Evolutionary conservation across 2,888 invertebrate genomes (phyloP), one percentile per base, ranked within the genome.

Genomic region (Thera obeliscata): DNA sequence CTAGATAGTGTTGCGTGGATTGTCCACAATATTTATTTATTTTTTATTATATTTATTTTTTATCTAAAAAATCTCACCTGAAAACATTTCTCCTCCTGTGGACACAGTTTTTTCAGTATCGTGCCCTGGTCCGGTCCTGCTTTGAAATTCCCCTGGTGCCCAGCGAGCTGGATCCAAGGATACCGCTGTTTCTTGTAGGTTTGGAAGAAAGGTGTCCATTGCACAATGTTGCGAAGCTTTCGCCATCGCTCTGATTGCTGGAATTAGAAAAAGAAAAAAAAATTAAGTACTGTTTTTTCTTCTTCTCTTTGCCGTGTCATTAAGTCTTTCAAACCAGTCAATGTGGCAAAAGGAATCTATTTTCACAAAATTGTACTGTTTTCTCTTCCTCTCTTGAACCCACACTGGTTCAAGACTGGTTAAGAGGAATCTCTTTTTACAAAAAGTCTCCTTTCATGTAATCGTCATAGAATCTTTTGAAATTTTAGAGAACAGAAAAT

Each of bases 141-240:
- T 82, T 97, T 97, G 93, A 98, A 98, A 91, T 98, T 98, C 50
- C 98, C 98, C 90, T 98, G 98, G 87, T 98, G 98, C 0, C 98
- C 98, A 12, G 98, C 98, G 55, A 99, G 94, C 90, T 99, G 99
- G 67, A 99, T 97, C 99, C 99, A 99, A 64, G 98, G 98, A 91
- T 98, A 98, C 78, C 97, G 94, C 88, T 98, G 97, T 86, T 98
- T 98, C 90, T 98, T 98, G 95, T 98, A 98, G 0, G 98, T 98
- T 92, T 98, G 98, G 87, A 98, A 97, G 94, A 99, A 99, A 52
- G 98, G 98, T 56, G 98, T 98, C 98, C 98, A 98, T 86, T 98
- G 98, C 38, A 99, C 98, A 72, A 98, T 98, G 86, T 98, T 98
- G 61, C 98, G 95, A 56, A 99, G 95, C 88, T 98, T 98, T 73